Evolutionary conservation across 2,113 vertebrate species (phyloP), one percentile per base, ranked within the genome.

Genomic region (Misgurnus anguillicaudatus): DNA sequence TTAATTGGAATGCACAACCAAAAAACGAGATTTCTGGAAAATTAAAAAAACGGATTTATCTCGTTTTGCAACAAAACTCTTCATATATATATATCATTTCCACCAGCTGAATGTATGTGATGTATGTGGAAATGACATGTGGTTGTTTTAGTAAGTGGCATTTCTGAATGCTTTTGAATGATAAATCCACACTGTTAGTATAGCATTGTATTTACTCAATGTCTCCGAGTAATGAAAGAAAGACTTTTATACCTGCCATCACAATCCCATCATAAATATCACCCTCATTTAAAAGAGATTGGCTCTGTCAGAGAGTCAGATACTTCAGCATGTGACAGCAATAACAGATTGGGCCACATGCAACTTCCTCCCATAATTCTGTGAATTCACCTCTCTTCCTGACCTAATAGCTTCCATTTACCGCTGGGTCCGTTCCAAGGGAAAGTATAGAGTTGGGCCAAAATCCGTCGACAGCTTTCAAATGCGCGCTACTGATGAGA

Each of bases 331-430:
- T 87, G 88, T 82, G 87, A 89, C 84, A 86, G 89, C 85, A 88
- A 88, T 90, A 92, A 90, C 91, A 91, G 90, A 91, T 85, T 83
- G 84, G 89, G 89, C 89, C 89, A 88, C 87, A 90, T 91, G 87
- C 87, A 86, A 87, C 87, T 90, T 91, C 89, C 85, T 91, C 90
- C 88, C 90, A 90, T 89, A 91, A 91, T 86, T 90, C 90, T 92
- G 87, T 66, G 78, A 82, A 73, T 85, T 92, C 88, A 90, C 88
- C 87, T 90, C 87, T 87, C 84, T 82, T 90, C 84, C 88, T 91
- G 88, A 91, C 90, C 90, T 87, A 73, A 90, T 88, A 87, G 91
- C 87, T 80, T 85, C 72, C 82, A 83, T 86, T 79, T 82, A 74
- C 71, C 84, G 84, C 81, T 85, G 89, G 87, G 84, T 83, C 85